A percentile compares a stretch with the other conserved stretches of the same genome.
phyloP scores from a whole-genome alignment of 2,797 vertebrate genomes.

The Eulemur mongoz region DNA sequence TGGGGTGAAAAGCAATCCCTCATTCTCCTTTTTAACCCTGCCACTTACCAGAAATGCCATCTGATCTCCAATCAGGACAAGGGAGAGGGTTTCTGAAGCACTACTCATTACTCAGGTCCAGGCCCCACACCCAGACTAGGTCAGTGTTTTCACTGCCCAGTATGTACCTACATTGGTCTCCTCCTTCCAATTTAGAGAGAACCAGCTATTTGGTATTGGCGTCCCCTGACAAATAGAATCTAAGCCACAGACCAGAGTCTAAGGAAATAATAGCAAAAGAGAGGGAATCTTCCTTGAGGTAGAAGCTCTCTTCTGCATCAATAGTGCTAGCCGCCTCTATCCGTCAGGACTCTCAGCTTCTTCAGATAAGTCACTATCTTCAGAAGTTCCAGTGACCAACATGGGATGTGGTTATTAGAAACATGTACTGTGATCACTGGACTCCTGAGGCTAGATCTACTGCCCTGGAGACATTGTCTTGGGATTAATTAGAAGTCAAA shows the following conservation, averaged over 20 bases:
- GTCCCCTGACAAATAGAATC: neutral
- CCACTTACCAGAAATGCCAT: neutral
- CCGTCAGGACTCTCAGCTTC: neutral
- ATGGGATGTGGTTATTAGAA: neutral
- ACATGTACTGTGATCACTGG: neutral
- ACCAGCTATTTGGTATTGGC: neutral
- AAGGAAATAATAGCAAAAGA: neutral
- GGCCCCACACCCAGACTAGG: neutral
- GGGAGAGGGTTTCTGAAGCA: neutral
- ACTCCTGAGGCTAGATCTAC: neutral
- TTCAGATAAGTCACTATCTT: neutral
- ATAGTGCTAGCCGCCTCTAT: neutral
- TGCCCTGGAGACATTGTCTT: neutral
- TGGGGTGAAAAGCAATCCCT: neutral
- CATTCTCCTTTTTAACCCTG: neutral
- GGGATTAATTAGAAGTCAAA: conserved; percentile 40
- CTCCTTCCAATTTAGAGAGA: neutral
- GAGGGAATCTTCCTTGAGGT: neutral
- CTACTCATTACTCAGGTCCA: neutral
- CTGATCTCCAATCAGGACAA: too few relatives aligned
- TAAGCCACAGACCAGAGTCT: neutral
- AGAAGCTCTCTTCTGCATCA: neutral
- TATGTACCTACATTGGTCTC: neutral
- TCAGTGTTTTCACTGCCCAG: neutral
- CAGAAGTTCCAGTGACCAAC: neutral